Conservation (phyloP, 2,888 invertebrate genomes). For the Halictus quadricinctus region DNA sequence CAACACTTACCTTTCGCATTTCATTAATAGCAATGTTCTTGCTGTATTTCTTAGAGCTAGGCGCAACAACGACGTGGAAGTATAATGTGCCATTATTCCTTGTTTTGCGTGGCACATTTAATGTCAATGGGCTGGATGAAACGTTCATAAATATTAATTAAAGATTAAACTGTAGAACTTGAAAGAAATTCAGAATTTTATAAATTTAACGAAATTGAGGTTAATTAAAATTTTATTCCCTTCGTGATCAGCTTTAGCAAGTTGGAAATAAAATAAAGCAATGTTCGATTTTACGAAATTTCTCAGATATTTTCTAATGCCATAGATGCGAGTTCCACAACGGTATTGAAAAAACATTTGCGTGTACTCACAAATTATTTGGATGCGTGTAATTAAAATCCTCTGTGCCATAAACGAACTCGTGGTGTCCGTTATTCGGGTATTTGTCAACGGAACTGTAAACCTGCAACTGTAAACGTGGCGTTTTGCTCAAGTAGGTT, state of each 20-base stretch:
- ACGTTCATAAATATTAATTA: not conserved
- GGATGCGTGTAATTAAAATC: conserved; percentile 87
- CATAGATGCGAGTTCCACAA: too few relatives aligned
- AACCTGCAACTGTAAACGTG: conserved; percentile 87
- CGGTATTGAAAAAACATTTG: not conserved
- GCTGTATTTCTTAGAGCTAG: conserved; percentile 84
- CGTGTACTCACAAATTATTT: conserved; percentile 83
- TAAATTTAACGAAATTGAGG: not conserved
- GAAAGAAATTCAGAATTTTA: not conserved
- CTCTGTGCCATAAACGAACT: conserved; percentile 85
- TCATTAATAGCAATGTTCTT: conserved; percentile 84
- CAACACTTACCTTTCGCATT: conserved; percentile 82
- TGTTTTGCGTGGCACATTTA: conserved; percentile 89
- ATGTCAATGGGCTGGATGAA: conserved; percentile 85
- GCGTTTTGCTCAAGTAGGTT: conserved; percentile 87
- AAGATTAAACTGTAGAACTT: not conserved
- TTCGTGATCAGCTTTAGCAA: not conserved
- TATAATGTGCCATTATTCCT: conserved; percentile 93
- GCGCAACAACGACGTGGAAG: conserved; percentile 89
- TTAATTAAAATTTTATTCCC: not conserved
- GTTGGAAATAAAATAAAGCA: not conserved
- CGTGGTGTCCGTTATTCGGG: conserved; percentile 85
- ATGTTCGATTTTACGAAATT: not conserved
- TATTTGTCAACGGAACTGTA: conserved; percentile 87
- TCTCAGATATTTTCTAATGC: not conserved